Conservation (phyloP, 2,113 vertebrate species). For the Desmodus rotundus region DNA sequence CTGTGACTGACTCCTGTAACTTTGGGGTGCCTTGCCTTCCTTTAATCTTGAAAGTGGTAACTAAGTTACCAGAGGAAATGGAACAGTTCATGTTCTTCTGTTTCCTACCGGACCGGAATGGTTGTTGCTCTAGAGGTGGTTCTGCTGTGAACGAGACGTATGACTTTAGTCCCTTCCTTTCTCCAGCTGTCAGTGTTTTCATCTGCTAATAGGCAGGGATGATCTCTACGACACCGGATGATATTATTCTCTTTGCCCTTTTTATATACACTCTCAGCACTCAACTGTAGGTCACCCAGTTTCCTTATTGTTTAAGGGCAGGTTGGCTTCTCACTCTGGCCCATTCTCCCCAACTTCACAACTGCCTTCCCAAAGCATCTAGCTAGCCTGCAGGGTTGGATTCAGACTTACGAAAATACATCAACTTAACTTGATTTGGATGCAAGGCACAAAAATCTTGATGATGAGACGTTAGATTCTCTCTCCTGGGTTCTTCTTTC, state of each 20-base stretch:
- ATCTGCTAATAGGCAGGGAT: background rate
- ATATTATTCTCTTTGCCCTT: background rate
- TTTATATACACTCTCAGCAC: background rate
- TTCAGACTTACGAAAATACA: background rate
- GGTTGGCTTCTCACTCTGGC: background rate
- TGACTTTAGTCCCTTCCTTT: background rate
- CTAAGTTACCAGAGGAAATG: background rate
- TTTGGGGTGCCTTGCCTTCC: background rate
- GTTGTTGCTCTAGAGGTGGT: background rate
- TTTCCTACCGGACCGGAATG: background rate
- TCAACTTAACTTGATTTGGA: background rate
- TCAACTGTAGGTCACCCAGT: background rate
- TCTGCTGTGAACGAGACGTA: background rate
- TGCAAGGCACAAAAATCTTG: background rate
- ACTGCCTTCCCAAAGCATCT: background rate
- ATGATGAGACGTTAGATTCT: background rate
- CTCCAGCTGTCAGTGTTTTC: background rate
- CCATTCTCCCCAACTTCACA: background rate
- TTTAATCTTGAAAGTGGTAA: background rate
- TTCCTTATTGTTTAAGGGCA: background rate
- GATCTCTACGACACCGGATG: background rate
- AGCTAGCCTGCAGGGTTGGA: background rate
- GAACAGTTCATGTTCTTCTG: background rate
- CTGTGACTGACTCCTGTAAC: background rate
- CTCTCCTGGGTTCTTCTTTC: background rate